Conservation (phyloP, 2,888 invertebrate genomes). For the Habrosyne pyritoides region DNA sequence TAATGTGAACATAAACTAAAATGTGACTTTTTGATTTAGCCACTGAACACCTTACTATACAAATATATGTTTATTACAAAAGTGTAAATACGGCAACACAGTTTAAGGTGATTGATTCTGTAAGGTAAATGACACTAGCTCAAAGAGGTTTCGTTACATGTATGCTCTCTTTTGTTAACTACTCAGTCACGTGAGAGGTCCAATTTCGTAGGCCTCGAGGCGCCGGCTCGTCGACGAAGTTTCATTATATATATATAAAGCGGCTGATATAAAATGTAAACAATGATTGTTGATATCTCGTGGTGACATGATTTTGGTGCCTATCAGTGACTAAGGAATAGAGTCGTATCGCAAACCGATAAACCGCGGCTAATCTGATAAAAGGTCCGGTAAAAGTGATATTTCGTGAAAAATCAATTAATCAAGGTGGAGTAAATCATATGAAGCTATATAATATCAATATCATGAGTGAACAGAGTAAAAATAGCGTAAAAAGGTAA, state of each 20-base stretch:
- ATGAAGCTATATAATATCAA: too few species aligned
- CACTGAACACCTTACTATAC: neutral
- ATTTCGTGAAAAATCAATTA: neutral
- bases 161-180: too few species aligned
- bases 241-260: too few species aligned
- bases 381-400: neutral
- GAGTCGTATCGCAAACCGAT: neutral
- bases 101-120: neutral
- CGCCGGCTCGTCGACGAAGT: too few species aligned
- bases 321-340: neutral
- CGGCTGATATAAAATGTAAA: neutral
- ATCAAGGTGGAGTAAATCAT: neutral
- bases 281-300: neutral
- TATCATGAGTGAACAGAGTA: neutral
- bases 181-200: too few species aligned
- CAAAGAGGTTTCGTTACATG: too few species aligned
- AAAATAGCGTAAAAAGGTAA: neutral
- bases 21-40: neutral
- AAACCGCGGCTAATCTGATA: neutral
- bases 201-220: too few species aligned
- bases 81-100: neutral
- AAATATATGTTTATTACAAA: neutral
- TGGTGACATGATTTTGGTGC: neutral
- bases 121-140: too few species aligned
- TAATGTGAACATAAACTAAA: neutral